Conservation (phyloP, 2,113 vertebrate genomes). For the Brachionichthys hirsutus region DNA sequence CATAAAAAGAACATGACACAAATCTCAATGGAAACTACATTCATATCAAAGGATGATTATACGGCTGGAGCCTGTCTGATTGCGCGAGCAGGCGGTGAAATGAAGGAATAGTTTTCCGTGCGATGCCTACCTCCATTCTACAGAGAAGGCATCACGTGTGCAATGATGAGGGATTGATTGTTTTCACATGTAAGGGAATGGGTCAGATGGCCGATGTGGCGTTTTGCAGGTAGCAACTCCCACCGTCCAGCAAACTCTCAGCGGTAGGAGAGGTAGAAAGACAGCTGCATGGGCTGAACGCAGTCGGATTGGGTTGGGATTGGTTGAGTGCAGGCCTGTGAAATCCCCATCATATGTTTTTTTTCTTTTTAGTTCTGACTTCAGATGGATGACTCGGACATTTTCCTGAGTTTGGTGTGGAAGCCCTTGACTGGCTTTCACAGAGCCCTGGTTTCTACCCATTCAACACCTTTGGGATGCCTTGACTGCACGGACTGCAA, state of each 20-base stretch:
- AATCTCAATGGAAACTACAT: slow-evolving; percentile 57
- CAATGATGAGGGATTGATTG: slow-evolving; percentile 6
- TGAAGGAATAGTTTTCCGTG: slow-evolving; percentile 51
- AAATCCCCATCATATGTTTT: neutral
- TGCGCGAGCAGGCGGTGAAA: slow-evolving; percentile 38
- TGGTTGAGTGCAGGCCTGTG: neutral
- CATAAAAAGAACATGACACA: slow-evolving; percentile 50
- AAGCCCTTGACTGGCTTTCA: slow-evolving; percentile 2
- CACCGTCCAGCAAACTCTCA: slow-evolving; percentile 7
- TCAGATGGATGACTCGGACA: no score
- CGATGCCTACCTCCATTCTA: slow-evolving; percentile 27
- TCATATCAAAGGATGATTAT: slow-evolving; percentile 57
- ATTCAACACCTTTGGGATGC: slow-evolving; percentile 6
- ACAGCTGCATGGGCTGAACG: neutral
- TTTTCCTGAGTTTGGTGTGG: neutral
- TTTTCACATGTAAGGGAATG: slow-evolving; percentile 33
- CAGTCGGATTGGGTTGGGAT: slow-evolving; percentile 1
- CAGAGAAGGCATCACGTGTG: slow-evolving; percentile 32
- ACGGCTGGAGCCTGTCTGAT: slow-evolving; percentile 44
- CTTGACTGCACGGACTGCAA: neutral
- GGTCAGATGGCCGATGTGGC: slow-evolving; percentile 17
- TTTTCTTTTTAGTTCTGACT: no score
- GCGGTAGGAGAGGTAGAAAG: neutral
- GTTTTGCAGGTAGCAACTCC: slow-evolving; percentile 6
- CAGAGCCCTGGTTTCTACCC: slow-evolving; percentile 11